phyloP scores from a whole-genome alignment of 2,113 vertebrate species.

The Mus spicilegus region DNA sequence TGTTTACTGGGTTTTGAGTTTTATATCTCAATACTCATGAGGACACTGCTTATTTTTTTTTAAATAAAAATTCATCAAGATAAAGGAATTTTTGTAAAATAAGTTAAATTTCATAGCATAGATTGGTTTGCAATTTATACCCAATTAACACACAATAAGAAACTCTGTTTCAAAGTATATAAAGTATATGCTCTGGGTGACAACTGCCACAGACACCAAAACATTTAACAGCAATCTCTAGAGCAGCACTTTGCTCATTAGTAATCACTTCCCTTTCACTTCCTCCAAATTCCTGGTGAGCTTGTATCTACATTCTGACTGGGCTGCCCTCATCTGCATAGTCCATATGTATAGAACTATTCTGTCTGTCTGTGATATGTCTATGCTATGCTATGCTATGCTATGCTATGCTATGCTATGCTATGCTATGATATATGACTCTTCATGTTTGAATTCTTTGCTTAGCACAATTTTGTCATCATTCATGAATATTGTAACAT shows the following conservation, averaged over 20 bases:
- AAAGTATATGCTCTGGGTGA: not conserved
- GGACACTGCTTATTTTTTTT: not conserved
- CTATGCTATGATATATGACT: not conserved
- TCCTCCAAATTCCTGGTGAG: not conserved
- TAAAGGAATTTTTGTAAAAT: not conserved
- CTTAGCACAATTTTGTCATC: not conserved
- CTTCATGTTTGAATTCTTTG: not conserved
- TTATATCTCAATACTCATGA: not conserved
- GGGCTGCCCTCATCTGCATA: not conserved
- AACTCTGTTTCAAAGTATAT: not conserved
- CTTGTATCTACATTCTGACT: not conserved
- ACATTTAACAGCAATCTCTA: not conserved
- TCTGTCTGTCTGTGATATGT: not conserved
- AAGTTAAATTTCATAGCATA: not conserved
- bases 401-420: too few relatives aligned
- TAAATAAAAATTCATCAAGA: not conserved
- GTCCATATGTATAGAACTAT: not conserved
- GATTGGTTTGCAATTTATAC: not conserved
- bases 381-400: too few relatives aligned
- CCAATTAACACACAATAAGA: not conserved
- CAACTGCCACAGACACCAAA: not conserved
- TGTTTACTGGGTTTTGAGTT: not conserved
- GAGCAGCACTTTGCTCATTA: not conserved
- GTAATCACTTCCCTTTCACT: rapidly evolving
- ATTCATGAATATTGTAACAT: not conserved